A percentile compares a stretch with the other conserved stretches of the same genome.
Evolutionary conservation across 2,888 invertebrate species (phyloP).

Genomic region (Cordilura impudica): DNA sequence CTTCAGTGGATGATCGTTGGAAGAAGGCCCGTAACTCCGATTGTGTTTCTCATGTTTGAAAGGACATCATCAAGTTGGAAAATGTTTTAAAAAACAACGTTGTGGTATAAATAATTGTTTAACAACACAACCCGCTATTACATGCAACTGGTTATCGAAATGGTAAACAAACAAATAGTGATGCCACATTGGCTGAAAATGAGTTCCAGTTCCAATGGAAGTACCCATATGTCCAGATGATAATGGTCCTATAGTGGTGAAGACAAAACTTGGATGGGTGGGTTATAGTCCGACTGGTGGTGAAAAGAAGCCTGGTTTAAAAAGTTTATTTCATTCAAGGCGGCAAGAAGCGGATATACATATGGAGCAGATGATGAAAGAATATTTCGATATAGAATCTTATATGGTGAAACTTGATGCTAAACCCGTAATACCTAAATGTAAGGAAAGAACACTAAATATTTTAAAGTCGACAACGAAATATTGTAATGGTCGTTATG

Average conservation of each 20-base stretch:
- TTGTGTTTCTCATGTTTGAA: slow-evolving; percentile 45
- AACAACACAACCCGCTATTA: not conserved
- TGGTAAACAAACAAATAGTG: slow-evolving; percentile 1
- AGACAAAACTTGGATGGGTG: slow-evolving; percentile 25
- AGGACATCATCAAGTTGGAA: slow-evolving; percentile 16
- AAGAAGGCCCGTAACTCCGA: slow-evolving; percentile 7
- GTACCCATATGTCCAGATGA: not conserved
- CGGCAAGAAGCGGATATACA: not conserved
- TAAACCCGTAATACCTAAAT: not conserved
- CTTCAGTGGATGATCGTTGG: slow-evolving; percentile 27
- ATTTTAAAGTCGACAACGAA: slow-evolving; percentile 18
- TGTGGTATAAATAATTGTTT: slow-evolving; percentile 22
- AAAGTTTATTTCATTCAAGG: not conserved
- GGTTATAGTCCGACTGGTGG: slow-evolving; percentile 27
- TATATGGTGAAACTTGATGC: not conserved
- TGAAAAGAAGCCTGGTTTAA: not conserved
- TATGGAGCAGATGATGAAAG: not conserved
- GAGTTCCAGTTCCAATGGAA: slow-evolving; percentile 22
- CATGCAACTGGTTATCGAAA: slow-evolving; percentile 16
- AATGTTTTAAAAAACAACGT: slow-evolving; percentile 22
- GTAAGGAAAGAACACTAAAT: not conserved
- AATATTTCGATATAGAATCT: slow-evolving; percentile 10
- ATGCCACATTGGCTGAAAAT: not conserved
- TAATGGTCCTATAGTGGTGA: not conserved
- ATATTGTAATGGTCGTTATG: slow-evolving; percentile 28